Evolutionary conservation across 2,888 invertebrate genomes (phyloP).

Genomic region (Tiphia femorata): DNA sequence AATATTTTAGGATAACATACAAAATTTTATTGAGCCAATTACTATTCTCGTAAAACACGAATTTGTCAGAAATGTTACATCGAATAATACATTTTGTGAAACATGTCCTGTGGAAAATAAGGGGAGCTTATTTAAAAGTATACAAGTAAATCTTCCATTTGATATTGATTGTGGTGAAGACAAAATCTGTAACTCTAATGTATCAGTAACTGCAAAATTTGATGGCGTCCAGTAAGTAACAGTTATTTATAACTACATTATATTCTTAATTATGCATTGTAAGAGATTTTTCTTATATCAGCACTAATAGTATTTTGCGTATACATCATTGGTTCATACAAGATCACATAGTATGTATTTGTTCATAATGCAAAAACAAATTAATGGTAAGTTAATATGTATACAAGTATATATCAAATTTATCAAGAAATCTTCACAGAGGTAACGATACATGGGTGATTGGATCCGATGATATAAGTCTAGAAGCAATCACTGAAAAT

Average conservation of each 20-base stretch:
- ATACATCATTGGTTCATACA: too few species aligned
- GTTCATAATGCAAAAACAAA: too few species aligned
- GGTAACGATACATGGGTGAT: slow-evolving; percentile 51
- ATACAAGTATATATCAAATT: neutral
- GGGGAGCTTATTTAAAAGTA: slow-evolving; percentile 19
- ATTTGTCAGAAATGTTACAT: slow-evolving; percentile 14
- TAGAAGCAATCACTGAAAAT: slow-evolving; percentile 47
- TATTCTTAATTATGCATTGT: neutral
- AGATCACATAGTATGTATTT: too few species aligned
- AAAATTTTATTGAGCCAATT: slow-evolving; percentile 50
- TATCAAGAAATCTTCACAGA: slow-evolving; percentile 7
- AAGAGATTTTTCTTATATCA: neutral
- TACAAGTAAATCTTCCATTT: slow-evolving; percentile 41
- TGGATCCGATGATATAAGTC: slow-evolving; percentile 52
- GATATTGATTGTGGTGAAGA: slow-evolving; percentile 55
- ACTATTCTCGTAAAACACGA: slow-evolving; percentile 36
- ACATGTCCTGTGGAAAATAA: slow-evolving; percentile 46
- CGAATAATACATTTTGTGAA: slow-evolving; percentile 23
- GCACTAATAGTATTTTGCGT: neutral
- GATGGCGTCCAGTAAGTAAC: slow-evolving; percentile 22
- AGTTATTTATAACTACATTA: too few species aligned
- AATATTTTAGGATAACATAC: slow-evolving; percentile 33
- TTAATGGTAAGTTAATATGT: slow-evolving; percentile 11
- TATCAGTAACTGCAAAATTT: slow-evolving; percentile 29
- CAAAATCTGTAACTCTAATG: slow-evolving; percentile 45